phyloP scores from a whole-genome alignment of 2,113 vertebrate species.

The Albula goreensis region DNA sequence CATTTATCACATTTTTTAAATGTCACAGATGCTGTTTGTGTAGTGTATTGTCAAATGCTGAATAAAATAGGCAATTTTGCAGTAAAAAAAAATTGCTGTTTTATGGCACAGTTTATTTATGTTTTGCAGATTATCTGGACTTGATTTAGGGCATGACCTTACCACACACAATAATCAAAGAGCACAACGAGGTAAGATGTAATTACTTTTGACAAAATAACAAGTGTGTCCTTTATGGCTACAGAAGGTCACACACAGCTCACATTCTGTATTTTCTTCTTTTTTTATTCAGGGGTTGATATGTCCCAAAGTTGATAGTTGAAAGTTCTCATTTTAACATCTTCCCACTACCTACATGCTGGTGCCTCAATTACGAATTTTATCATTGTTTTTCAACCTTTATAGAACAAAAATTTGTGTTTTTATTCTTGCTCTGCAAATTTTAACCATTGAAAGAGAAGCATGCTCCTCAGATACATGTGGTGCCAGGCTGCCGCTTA shows the following conservation, averaged over 20 bases:
- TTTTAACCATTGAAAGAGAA: too few relatives aligned
- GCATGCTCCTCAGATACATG: too few relatives aligned
- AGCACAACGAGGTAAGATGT: conserved; percentile 24
- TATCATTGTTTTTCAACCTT: too few relatives aligned
- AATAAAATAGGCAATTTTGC: too few relatives aligned
- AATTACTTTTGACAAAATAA: conserved; percentile 37
- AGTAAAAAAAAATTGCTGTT: not conserved
- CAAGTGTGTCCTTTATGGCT: conserved; percentile 32
- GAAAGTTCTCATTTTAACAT: not conserved
- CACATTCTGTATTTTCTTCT: not conserved
- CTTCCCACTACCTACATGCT: too few relatives aligned
- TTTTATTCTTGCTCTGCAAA: too few relatives aligned
- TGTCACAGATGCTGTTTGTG: not conserved
- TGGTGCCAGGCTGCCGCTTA: not conserved
- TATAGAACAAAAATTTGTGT: too few relatives aligned
- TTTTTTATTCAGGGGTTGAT: not conserved
- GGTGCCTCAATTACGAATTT: too few relatives aligned
- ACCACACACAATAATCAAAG: not conserved
- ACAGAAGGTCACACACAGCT: conserved; percentile 19
- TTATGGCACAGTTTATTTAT: conserved; percentile 3
- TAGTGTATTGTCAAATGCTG: too few relatives aligned
- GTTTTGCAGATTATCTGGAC: conserved; percentile 1
- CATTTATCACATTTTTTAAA: not conserved
- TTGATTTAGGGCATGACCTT: conserved; percentile 1
- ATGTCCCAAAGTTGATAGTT: not conserved